Percentiles rank a stretch among this genome's conserved stretches.
Evolutionary conservation across 1,140 invertebrate species (phyloP).

Genomic region (Brachionus angularis): DNA sequence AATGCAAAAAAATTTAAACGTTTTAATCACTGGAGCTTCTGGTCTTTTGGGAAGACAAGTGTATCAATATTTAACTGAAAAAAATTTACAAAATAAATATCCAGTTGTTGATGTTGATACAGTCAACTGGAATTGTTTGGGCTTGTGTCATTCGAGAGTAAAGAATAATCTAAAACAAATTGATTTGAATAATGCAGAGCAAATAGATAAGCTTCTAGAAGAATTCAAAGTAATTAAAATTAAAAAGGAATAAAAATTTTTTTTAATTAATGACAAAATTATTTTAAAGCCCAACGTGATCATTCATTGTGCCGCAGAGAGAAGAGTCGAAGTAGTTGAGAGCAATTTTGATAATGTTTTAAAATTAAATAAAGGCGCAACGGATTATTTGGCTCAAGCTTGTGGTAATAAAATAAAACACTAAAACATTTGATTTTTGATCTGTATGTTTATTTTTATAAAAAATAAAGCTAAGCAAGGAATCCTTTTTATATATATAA

Average conservation of each 20-base stretch:
- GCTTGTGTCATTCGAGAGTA: slow-evolving; percentile 12
- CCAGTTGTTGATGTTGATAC: slow-evolving; percentile 3
- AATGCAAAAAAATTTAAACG: slow-evolving; percentile 42
- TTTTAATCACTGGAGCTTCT: slow-evolving; percentile 61
- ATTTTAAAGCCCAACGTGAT: slow-evolving; percentile 59
- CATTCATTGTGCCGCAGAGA: slow-evolving; percentile 62
- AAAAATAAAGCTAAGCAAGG: slow-evolving; percentile 53
- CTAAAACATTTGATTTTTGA: not conserved
- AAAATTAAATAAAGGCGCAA: slow-evolving; percentile 59
- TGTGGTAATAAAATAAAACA: slow-evolving; percentile 53
- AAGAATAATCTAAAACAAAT: slow-evolving; percentile 3
- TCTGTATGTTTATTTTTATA: slow-evolving; percentile 16
- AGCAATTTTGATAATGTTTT: slow-evolving; percentile 56
- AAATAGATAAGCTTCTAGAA: slow-evolving; percentile 16
- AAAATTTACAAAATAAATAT: slow-evolving; percentile 44
- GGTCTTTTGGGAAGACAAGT: slow-evolving; percentile 60
- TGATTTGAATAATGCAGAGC: slow-evolving; percentile 10
- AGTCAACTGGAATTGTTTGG: slow-evolving; percentile 9
- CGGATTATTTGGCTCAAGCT: slow-evolving; percentile 56
- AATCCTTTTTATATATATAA: slow-evolving; percentile 61
- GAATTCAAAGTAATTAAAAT: slow-evolving; percentile 32
- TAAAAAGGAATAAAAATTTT: not conserved
- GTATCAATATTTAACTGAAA: slow-evolving; percentile 50
- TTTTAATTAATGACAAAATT: not conserved
- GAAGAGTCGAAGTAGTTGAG: slow-evolving; percentile 61